Conservation (phyloP, 53 echinoderm and acorn worm genomes). For the Actinopyga echinites region DNA sequence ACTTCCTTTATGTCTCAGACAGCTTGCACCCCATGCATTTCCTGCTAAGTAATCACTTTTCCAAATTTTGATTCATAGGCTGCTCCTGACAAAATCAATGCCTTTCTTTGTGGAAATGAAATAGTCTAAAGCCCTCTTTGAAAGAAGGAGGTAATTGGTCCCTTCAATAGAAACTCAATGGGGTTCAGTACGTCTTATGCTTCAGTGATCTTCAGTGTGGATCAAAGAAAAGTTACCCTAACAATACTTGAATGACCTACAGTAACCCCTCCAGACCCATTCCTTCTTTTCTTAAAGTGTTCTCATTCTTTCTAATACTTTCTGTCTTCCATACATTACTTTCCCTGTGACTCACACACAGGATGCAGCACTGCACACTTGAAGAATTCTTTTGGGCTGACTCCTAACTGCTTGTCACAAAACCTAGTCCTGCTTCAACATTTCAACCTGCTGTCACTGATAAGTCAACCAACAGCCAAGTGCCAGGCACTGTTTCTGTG, state of each 20-base stretch:
- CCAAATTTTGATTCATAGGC: neutral
- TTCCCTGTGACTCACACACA: neutral
- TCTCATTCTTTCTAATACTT: neutral
- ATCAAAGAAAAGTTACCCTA: neutral
- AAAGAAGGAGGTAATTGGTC: conserved; percentile 1
- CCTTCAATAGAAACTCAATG: conserved; percentile 3
- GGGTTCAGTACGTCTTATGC: conserved; percentile 22
- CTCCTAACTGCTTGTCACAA: too few relatives aligned
- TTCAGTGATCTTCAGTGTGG: conserved; percentile 16
- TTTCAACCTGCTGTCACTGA: too few relatives aligned
- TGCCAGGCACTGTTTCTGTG: too few relatives aligned
- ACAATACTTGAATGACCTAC: neutral
- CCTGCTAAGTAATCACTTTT: neutral
- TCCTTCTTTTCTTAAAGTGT: neutral
- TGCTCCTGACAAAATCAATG: neutral
- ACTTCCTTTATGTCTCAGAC: neutral
- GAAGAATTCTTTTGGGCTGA: too few relatives aligned
- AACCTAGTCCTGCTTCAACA: too few relatives aligned
- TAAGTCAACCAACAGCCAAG: too few relatives aligned
- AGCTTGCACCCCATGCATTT: neutral
- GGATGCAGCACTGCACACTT: too few relatives aligned
- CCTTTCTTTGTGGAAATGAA: neutral
- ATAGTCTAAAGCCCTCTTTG: neutral
- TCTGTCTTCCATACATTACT: neutral
- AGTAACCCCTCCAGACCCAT: conserved; percentile 11